Evolutionary conservation across 1,140 invertebrate genomes (phyloP).

Genomic region (Sycophaga agraensis): DNA sequence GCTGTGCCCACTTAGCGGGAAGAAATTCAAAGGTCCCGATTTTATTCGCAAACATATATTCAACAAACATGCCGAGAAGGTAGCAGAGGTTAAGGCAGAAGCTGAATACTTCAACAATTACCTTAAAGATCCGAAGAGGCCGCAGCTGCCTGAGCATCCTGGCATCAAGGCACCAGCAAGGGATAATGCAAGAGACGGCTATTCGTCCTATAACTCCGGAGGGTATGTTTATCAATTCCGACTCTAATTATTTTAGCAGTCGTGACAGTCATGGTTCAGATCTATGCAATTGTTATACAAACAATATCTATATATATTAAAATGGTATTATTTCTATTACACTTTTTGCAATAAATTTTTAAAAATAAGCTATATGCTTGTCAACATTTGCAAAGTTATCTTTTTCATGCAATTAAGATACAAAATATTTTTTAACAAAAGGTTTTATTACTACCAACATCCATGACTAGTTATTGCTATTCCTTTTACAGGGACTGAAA

Average conservation of each 20-base stretch:
- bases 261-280: no score
- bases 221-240: constrained; percentile 52
- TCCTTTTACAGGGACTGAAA: constrained; percentile 7
- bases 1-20: constrained; percentile 96
- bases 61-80: constrained; percentile 95
- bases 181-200: constrained; percentile 49
- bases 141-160: constrained; percentile 88
- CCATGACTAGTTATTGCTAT: no score
- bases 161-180: constrained; percentile 60
- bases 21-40: constrained; percentile 99
- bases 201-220: constrained; percentile 56
- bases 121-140: constrained; percentile 90
- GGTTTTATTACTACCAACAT: no score
- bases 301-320: no score
- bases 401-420: no score
- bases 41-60: constrained; percentile 99
- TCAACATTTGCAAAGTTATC: no score
- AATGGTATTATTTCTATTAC: no score
- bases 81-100: constrained; percentile 95
- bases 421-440: no score
- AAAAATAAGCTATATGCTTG: no score
- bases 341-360: no score
- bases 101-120: constrained; percentile 99
- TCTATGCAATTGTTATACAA: no score
- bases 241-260: no score